Percentiles rank a stretch among this genome's conserved stretches.
These are phyloP conservation scores for Cacatua alba DNA, from an alignment of 2,113 vertebrate species.

Conservation along the genomic window DNA sequence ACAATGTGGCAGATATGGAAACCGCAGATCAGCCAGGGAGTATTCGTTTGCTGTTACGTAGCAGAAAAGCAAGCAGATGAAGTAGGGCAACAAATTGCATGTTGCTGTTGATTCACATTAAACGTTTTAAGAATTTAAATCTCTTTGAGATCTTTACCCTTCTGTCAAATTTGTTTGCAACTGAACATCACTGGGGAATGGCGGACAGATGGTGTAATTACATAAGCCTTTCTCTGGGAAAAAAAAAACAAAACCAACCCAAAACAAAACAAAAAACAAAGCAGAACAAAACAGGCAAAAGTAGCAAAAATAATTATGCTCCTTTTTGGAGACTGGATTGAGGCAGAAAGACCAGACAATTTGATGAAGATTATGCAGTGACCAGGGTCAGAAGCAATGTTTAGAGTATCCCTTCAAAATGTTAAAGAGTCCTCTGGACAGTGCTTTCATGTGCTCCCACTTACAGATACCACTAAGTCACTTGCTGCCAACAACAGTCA, in stretches of 20 bases:
- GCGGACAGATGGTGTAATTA: neutral
- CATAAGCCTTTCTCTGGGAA: neutral
- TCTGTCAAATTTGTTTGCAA: neutral
- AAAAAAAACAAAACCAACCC: neutral
- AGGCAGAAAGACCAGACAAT: neutral
- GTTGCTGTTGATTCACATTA: neutral
- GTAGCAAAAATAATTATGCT: neutral
- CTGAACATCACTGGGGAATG: neutral
- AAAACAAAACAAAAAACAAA: neutral
- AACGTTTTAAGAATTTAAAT: neutral
- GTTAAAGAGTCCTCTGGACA: neutral
- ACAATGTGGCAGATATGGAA: neutral
- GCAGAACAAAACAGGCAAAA: neutral
- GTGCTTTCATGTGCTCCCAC: neutral
- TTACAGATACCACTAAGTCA: neutral
- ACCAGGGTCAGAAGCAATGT: neutral
- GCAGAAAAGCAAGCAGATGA: neutral
- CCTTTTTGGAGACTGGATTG: neutral
- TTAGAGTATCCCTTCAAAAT: neutral
- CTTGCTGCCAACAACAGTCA: neutral
- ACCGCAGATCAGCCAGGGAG: neutral
- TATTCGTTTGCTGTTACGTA: neutral
- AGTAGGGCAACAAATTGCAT: neutral
- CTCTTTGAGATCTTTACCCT: slow-evolving; percentile 9
- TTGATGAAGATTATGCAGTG: neutral